Evolutionary conservation across 2,797 vertebrate species (phyloP).

Genomic region (Caiman crocodilus): DNA sequence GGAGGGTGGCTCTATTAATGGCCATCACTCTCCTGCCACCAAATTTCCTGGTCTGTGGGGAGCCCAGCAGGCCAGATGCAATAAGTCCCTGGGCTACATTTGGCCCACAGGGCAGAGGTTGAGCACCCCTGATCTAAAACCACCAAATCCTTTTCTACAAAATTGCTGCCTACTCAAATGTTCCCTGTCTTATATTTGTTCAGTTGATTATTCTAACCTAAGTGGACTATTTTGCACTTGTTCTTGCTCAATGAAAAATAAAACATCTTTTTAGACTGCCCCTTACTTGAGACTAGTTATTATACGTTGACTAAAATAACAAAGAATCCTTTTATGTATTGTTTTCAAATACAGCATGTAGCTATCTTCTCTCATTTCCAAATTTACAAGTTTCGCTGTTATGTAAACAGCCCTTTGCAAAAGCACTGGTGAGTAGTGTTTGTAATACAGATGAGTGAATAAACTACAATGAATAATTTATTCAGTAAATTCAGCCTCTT

Average conservation of each 20-base stretch:
- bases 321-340: background rate
- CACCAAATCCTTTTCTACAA: background rate
- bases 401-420: background rate
- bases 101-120: no score
- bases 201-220: no score
- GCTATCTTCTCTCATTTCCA: background rate
- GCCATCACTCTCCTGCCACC: no score
- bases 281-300: background rate
- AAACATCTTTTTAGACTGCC: background rate
- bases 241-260: no score
- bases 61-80: no score
- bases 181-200: background rate
- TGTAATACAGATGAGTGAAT: slow-evolving; percentile 11
- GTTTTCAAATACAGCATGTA: background rate
- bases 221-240: no score
- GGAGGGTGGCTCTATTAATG: no score
- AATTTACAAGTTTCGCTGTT: background rate
- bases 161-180: background rate
- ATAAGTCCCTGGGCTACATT: no score
- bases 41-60: no score
- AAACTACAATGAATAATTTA: slow-evolving; percentile 32
- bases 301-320: background rate
- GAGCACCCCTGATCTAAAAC: background rate
- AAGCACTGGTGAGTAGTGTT: slow-evolving; percentile 17
- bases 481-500: background rate